These are phyloP conservation scores for Nemotelus nigrinus DNA, from an alignment of 2,888 invertebrate genomes.

Conservation along the genomic window DNA sequence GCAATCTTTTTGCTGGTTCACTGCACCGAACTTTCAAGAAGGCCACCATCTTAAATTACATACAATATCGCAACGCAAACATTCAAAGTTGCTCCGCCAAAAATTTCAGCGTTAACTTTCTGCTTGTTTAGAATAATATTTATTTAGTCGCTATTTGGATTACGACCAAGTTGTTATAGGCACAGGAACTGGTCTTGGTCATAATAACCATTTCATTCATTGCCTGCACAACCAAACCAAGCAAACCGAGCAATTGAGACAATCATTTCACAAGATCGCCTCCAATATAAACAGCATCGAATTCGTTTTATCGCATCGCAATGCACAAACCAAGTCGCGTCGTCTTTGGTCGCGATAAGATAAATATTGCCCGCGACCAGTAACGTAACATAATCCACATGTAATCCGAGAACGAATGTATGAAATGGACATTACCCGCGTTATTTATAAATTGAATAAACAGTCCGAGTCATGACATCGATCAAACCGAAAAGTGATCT, in stretches of 20 bases:
- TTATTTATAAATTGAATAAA: constrained; percentile 37
- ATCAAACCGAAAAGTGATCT: constrained; percentile 40
- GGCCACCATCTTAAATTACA: no score
- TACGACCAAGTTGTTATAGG: no score
- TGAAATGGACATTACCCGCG: neutral
- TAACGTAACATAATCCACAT: constrained; percentile 21
- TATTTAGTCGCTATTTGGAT: no score
- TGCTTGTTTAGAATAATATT: no score
- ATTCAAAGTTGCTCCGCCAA: no score
- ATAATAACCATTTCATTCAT: no score
- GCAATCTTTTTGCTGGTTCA: no score
- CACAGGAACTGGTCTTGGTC: no score
- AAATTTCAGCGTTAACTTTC: no score
- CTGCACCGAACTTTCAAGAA: no score
- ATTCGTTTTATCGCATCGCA: neutral
- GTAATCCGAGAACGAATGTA: constrained; percentile 11
- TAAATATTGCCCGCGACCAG: constrained; percentile 15
- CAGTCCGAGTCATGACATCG: constrained; percentile 37
- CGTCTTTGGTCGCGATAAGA: neutral
- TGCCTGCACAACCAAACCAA: no score
- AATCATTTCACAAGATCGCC: constrained; percentile 4
- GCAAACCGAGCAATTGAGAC: neutral
- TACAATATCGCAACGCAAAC: no score
- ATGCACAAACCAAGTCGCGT: neutral
- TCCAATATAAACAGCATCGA: neutral